phyloP scores from a whole-genome alignment of 2,888 invertebrate genomes.

The Parnassius smintheus region DNA sequence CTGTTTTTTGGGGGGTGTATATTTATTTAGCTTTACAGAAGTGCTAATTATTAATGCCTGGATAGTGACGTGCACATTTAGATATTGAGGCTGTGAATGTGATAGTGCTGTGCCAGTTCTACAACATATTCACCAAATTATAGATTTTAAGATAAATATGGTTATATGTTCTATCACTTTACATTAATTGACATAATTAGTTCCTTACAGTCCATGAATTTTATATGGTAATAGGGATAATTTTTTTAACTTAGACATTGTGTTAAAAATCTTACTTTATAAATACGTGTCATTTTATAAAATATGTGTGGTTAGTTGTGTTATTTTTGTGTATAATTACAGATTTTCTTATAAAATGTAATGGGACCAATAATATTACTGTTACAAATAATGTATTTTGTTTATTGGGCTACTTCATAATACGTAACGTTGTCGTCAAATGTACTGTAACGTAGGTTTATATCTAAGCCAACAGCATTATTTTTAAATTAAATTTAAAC shows the following conservation, averaged over 20 bases:
- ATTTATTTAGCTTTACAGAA: conserved; percentile 23
- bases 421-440: background rate
- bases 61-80: conserved; percentile 17
- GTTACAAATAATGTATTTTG: background rate
- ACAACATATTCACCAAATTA: conserved; percentile 44
- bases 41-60: background rate
- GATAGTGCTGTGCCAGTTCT: conserved; percentile 44
- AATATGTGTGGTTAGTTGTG: too few relatives aligned
- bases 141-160: conserved; percentile 21
- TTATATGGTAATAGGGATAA: too few relatives aligned
- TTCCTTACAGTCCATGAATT: too few relatives aligned
- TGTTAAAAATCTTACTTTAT: too few relatives aligned
- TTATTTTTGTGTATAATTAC: background rate
- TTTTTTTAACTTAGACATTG: too few relatives aligned
- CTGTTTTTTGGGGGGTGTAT: conserved; percentile 3
- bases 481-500: background rate
- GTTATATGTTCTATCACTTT: too few relatives aligned
- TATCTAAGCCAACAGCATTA: background rate
- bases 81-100: conserved; percentile 54
- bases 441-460: background rate
- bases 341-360: background rate
- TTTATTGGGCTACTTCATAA: background rate
- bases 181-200: too few relatives aligned
- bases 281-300: too few relatives aligned
- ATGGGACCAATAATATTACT: conserved; percentile 9